Evolutionary conservation across 2,797 vertebrate genomes (phyloP), one percentile per base, ranked within the genome.

Genomic region (Denticeps clupeoides): DNA sequence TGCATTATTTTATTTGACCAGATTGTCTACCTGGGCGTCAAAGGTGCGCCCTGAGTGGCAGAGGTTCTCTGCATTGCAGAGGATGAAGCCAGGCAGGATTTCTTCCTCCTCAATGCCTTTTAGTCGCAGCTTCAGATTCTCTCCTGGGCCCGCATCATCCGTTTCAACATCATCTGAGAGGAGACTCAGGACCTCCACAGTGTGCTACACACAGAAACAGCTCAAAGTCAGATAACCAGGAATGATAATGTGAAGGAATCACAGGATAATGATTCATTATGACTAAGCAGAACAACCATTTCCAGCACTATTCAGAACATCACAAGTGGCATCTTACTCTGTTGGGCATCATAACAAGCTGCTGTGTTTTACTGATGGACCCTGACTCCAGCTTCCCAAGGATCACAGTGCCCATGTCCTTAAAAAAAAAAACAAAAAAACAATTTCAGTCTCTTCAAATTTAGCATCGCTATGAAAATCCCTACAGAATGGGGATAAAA

Each of bases 321-420:
- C 12, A 13, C 33, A 7, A 11, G n/a, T n/a, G n/a, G n/a, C n/a
- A 11, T 19, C 78, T 75, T 73, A 96, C 94, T 87, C 94, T 89
- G 81, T 98, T 97, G 68, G 94, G 94, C 94, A 98, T 98, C 93
- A 98, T 96, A 57, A 95, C 88, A 51, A 98, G 89, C 70, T 97
- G 93, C 46, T 97, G 91, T 60, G 90, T 90, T 91, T 96, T 97
- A 75, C 82, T 81, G 81, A 98, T 94, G 45, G 79, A 90, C 53
- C 94, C 94, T 0, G 94, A 97, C 77, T 98, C 94, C 70, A 98
- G 81, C 74, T 97, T 98, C 48, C 93, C 94, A 50, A 98, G 76
- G 63, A 98, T 69, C 67, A 97, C 94, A 29, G 92, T 98, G 51
- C 94, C 94, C 93, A 98, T 98, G 70, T 98, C 94, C 94, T 98